Evolutionary conservation across 2,797 vertebrate genomes (phyloP).

Genomic region (Anabacerthia variegaticeps): DNA sequence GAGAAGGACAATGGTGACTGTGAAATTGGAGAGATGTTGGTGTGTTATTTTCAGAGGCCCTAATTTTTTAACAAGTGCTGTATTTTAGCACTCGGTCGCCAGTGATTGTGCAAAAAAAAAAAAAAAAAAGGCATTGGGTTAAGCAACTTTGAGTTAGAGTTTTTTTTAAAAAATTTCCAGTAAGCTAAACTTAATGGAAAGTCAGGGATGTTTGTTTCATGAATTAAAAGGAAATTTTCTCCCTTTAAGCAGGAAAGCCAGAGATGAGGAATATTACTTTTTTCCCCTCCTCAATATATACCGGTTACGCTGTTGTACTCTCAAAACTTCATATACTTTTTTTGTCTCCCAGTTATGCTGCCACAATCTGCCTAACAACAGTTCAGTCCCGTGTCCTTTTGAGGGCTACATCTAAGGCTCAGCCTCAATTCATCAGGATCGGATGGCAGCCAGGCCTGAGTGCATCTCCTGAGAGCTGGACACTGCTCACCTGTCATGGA

Average conservation of each 20-base stretch:
- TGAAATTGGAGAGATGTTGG: neutral
- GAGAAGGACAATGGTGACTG: neutral
- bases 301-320: neutral
- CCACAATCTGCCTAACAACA: neutral
- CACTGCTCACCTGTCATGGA: neutral
- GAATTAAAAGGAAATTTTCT: neutral
- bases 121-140: neutral
- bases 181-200: neutral
- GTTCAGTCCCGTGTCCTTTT: neutral
- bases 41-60: neutral
- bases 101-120: neutral
- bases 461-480: neutral
- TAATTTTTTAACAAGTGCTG: neutral
- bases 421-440: constrained; percentile 44
- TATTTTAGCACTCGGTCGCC: neutral
- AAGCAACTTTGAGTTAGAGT: neutral
- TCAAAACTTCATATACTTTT: neutral
- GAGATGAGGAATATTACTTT: neutral
- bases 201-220: neutral
- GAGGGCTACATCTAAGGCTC: neutral
- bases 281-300: neutral
- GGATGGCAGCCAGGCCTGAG: neutral
- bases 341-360: neutral
- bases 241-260: neutral
- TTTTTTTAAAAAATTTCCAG: neutral